Base-by-base conservation (phyloP, 2,888 invertebrate genomes). In the Drosophila neotestacea region DNA sequence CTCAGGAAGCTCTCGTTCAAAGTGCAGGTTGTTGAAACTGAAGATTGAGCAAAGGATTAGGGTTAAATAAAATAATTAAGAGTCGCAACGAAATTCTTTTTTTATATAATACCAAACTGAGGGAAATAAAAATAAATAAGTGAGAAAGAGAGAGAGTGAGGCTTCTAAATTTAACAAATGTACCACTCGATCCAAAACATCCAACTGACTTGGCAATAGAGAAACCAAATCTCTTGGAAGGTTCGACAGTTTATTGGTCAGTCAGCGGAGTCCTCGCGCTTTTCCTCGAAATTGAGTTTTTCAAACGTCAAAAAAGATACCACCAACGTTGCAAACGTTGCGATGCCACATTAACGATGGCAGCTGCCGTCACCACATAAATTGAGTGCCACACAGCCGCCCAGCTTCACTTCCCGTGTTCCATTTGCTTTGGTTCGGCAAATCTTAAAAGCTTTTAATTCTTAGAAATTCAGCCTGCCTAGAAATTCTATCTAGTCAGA, bases 401-500 rank as follows among this genome's bases (percentile, higher is more conserved):
- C 73, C 72, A 58, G 74, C 66, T 74, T 59, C 66, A 80, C 80
- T 80, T 80, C 70, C 80, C 73, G 60, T 73, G 61, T 67, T 78
- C 62, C 56, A 70, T 66, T 34, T 60, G 54, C 48, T 36, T 22
- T 50, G 48, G 54, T 68, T 88, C 86, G 86, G 86, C 86, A 83
- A 89, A 89, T 76, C 83, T 36, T 81, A 55, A 86, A 89, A 83
- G 86, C 81, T 68, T 46, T 34, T 34, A 73, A 79, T 86, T 86
- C 86, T 88, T 85, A 89, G 86, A 86, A 86, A 68, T 88, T 67
- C 47, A 48, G 71, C 42, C 70, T 77, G 88, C 86, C 89, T 86
- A 86, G 86, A 86, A 86, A 86, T 64, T 89, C 89, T 86, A 86
- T 86, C 86, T 86, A 86, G 87, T 86, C 77, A 70, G 44, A 10